These are phyloP conservation scores for Phortica magna DNA, from an alignment of 2,888 invertebrate species.

Conservation along the genomic window DNA sequence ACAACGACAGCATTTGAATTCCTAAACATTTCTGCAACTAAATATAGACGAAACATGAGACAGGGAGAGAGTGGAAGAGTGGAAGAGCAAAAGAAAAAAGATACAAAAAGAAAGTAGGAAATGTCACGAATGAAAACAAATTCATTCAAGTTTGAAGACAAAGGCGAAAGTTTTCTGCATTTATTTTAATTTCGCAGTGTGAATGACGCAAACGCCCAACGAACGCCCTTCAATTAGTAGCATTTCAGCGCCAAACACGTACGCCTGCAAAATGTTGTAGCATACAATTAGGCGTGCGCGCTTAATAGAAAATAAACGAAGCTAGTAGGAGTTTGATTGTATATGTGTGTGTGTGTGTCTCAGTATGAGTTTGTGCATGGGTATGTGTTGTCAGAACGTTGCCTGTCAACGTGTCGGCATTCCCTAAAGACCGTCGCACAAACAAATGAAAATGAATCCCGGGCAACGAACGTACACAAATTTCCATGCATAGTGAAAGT, in stretches of 20 bases:
- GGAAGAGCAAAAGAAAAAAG: conserved; percentile 32
- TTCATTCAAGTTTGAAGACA: conserved; percentile 19
- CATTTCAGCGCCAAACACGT: conserved; percentile 38
- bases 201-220: too few relatives aligned
- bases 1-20: conserved; percentile 60
- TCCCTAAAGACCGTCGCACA: conserved; percentile 26
- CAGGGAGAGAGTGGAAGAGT: background rate
- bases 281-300: conserved; percentile 62
- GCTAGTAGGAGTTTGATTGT: conserved; percentile 32
- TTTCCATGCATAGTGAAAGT: conserved; percentile 28
- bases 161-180: conserved; percentile 50
- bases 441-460: conserved; percentile 32
- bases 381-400: conserved; percentile 4
- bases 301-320: conserved; percentile 45
- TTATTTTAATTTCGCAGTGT: conserved; percentile 64
- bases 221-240: conserved; percentile 50
- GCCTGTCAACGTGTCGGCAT: conserved; percentile 19
- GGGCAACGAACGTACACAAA: conserved; percentile 15
- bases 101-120: background rate
- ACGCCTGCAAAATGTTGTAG: conserved; percentile 56
- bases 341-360: background rate
- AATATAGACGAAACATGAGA: background rate
- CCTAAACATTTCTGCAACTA: conserved; percentile 53
- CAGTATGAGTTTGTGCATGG: conserved; percentile 38
- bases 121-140: conserved; percentile 5